These are phyloP conservation scores for Unio pictorum DNA, from an alignment of 2,888 invertebrate species.

Conservation along the genomic window DNA sequence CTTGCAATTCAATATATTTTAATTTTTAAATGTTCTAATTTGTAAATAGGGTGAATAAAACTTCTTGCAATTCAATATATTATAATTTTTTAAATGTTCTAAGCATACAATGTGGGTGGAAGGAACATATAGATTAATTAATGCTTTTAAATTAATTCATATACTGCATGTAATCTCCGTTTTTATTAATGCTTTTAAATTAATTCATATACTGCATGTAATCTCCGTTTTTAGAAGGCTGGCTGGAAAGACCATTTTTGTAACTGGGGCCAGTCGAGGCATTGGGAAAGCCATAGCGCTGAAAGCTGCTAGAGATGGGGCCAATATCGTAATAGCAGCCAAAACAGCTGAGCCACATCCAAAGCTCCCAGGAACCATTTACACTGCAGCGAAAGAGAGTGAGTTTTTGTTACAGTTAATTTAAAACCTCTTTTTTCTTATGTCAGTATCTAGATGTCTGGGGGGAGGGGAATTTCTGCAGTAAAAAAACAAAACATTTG, in stretches of 20 bases:
- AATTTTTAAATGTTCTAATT: too few species aligned
- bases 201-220: not conserved
- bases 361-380: constrained; percentile 93
- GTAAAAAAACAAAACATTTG: too few species aligned
- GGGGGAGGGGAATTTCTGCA: too few species aligned
- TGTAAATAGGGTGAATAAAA: too few species aligned
- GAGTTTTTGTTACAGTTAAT: constrained; percentile 50
- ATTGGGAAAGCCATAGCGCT: constrained; percentile 96
- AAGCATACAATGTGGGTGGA: too few species aligned
- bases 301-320: constrained; percentile 88
- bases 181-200: not conserved
- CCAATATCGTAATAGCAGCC: constrained; percentile 91
- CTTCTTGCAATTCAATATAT: not conserved
- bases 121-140: not conserved
- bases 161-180: not conserved
- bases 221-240: constrained; percentile 75
- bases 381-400: constrained; percentile 92
- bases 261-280: constrained; percentile 96
- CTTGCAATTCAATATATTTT: too few species aligned
- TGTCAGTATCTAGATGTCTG: too few species aligned
- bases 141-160: too few species aligned
- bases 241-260: constrained; percentile 92
- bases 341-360: constrained; percentile 93
- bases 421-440: too few species aligned
- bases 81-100: too few species aligned